Evolutionary conservation across 2,888 invertebrate genomes (phyloP).

Genomic region (Onchidella celtica): DNA sequence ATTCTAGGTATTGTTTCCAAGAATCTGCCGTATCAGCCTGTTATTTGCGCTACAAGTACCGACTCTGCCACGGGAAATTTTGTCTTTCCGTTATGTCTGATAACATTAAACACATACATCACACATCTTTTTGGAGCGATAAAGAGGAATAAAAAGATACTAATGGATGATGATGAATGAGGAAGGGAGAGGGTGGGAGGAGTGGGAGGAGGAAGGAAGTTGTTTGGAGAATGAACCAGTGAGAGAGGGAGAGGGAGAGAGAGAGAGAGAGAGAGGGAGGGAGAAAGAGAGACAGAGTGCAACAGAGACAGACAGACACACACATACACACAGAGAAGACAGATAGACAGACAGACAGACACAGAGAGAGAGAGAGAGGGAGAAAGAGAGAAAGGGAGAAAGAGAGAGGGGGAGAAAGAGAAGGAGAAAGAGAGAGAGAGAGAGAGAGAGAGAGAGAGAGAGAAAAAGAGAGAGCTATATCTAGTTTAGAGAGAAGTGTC

Average conservation of each 20-base stretch:
- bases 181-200: background rate
- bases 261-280: slow-evolving; percentile 19
- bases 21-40: too few species aligned
- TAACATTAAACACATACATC: too few species aligned
- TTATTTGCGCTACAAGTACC: too few species aligned
- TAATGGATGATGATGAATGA: too few species aligned
- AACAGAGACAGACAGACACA: background rate
- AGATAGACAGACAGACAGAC: background rate
- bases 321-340: background rate
- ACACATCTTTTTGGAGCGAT: too few species aligned
- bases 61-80: too few species aligned
- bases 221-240: too few species aligned
- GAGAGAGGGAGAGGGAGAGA: slow-evolving; percentile 14
- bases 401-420: slow-evolving; percentile 14
- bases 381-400: slow-evolving; percentile 27
- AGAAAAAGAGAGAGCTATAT: too few species aligned
- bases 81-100: too few species aligned
- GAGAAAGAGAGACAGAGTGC: slow-evolving; percentile 1
- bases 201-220: slow-evolving; percentile 1
- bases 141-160: too few species aligned
- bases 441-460: background rate
- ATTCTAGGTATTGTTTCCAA: too few species aligned
- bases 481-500: too few species aligned
- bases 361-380: background rate
- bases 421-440: slow-evolving; percentile 8